phyloP scores from a whole-genome alignment of 2,888 invertebrate species.

The Eupithecia dodoneata region DNA sequence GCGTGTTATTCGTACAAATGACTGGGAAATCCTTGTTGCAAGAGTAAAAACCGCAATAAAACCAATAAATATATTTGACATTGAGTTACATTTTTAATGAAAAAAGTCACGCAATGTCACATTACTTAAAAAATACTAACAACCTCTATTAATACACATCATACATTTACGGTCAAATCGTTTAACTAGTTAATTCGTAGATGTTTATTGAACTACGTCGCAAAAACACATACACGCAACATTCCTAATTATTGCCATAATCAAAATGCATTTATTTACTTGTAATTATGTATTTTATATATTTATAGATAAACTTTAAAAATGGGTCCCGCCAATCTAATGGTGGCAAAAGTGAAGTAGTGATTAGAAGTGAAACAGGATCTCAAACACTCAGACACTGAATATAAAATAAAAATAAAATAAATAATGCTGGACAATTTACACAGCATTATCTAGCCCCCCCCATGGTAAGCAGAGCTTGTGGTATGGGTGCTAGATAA shows the following conservation, averaged over 20 bases:
- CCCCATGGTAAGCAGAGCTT: too few relatives aligned
- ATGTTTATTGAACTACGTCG: conserved; percentile 21
- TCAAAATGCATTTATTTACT: conserved; percentile 74
- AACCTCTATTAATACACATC: not conserved
- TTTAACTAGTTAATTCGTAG: not conserved
- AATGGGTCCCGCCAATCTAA: conserved; percentile 9
- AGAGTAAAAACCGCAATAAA: not conserved
- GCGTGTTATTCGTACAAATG: not conserved
- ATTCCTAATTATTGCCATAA: conserved; percentile 75
- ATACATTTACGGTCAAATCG: not conserved
- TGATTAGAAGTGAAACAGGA: not conserved
- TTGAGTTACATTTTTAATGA: conserved; percentile 4
- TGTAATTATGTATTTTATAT: conserved; percentile 51
- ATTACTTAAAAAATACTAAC: conserved; percentile 2
- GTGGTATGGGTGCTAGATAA: too few relatives aligned
- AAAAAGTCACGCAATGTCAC: not conserved
- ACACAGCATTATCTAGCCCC: too few relatives aligned
- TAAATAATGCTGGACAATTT: too few relatives aligned
- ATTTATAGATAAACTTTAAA: conserved; percentile 54
- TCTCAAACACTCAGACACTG: not conserved
- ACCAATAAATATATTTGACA: conserved; percentile 17
- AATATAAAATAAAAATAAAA: too few relatives aligned
- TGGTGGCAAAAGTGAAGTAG: not conserved
- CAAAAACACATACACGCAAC: conserved; percentile 48
- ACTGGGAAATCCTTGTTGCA: not conserved